Evolutionary conservation across 2,113 vertebrate genomes (phyloP).

Genomic region (Rhinopomastus cyanomelas): DNA sequence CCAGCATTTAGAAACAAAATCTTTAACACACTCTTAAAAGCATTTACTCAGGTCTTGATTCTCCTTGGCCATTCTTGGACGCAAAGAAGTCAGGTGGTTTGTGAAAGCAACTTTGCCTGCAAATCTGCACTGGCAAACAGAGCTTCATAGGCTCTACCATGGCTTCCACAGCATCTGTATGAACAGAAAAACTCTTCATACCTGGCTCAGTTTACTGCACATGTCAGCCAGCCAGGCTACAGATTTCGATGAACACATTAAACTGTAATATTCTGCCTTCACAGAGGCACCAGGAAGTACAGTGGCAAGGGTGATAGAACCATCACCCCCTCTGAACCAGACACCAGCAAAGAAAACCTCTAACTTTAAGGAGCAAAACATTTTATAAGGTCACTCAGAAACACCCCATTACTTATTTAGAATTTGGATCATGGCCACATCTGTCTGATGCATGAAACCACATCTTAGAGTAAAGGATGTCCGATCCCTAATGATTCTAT

Average conservation of each 20-base stretch:
- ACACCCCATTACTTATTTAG: neutral
- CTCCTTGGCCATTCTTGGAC: rapidly evolving
- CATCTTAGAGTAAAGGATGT: neutral
- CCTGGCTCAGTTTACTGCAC: neutral
- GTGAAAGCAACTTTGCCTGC: neutral
- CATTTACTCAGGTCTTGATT: neutral
- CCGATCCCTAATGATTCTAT: too few species aligned
- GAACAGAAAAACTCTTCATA: neutral
- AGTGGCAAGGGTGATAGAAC: neutral
- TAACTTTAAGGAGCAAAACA: neutral
- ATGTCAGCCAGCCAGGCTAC: neutral
- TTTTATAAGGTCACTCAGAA: neutral
- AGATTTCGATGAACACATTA: neutral
- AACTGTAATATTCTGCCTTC: neutral
- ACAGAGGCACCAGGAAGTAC: neutral
- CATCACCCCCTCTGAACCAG: neutral
- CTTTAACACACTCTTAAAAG: neutral
- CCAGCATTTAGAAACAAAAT: neutral
- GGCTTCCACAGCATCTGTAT: neutral
- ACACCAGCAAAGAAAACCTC: neutral
- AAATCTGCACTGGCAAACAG: neutral
- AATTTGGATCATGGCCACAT: neutral
- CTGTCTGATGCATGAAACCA: neutral
- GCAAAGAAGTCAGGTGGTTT: neutral
- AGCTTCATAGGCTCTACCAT: neutral